Percentiles rank a stretch among this genome's conserved stretches.
These are phyloP conservation scores for Serranus cabrilla DNA, from an alignment of 2,797 vertebrate species.

Conservation along the genomic window DNA sequence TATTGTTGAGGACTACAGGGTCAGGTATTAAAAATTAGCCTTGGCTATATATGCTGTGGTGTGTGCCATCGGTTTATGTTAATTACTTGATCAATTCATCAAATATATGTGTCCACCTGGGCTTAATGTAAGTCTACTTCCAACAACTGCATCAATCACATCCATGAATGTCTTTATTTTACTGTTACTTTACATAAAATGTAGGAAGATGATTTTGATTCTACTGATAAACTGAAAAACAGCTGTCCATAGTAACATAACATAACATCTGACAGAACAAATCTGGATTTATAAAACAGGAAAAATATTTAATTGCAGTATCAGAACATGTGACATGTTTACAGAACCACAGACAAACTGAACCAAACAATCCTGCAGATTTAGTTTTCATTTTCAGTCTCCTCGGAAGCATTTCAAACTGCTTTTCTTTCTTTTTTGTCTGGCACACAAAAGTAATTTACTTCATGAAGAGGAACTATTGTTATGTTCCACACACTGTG, in stretches of 20 bases:
- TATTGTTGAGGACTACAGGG: too few species aligned
- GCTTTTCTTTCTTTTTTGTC: constrained; percentile 37
- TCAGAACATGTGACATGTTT: constrained; percentile 16
- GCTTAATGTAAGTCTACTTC: neutral
- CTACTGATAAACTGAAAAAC: too few species aligned
- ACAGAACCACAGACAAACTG: constrained; percentile 6
- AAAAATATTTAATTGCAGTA: constrained; percentile 6
- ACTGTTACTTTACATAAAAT: neutral
- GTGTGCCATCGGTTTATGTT: too few species aligned
- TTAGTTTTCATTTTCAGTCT: constrained; percentile 35
- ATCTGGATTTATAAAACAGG: neutral
- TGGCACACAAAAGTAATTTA: constrained; percentile 74
- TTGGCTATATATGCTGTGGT: too few species aligned
- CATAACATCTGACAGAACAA: too few species aligned
- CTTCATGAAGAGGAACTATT: constrained; percentile 74
- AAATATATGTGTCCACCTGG: neutral
- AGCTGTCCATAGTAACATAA: too few species aligned
- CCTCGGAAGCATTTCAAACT: constrained; percentile 63
- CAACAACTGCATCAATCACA: neutral
- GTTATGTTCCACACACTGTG: constrained; percentile 66
- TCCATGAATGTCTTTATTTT: neutral
- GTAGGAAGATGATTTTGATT: neutral
- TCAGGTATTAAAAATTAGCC: too few species aligned
- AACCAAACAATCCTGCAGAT: constrained; percentile 14
- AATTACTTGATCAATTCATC: neutral